Conservation (phyloP, 1,140 invertebrate genomes). For the Rhyacophila brunnea region DNA sequence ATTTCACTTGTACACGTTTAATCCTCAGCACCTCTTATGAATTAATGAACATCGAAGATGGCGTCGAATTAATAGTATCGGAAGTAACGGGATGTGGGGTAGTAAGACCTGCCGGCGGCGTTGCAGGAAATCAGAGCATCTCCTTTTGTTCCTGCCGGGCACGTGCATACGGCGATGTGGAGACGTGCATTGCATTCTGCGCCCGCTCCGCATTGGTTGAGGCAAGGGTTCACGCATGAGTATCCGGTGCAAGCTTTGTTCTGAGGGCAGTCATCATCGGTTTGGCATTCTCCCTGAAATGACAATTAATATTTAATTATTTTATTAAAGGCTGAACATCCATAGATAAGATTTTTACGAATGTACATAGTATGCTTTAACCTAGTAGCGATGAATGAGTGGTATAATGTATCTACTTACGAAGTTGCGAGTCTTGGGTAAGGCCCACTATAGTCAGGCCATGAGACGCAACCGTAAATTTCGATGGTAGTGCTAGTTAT, state of each 20-base stretch:
- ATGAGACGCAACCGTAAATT: too few relatives aligned
- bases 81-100: constrained; percentile 45
- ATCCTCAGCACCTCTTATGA: too few relatives aligned
- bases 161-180: constrained; percentile 83
- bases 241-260: constrained; percentile 73
- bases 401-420: too few relatives aligned
- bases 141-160: constrained; percentile 74
- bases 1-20: too few relatives aligned
- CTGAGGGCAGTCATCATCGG: constrained; percentile 70
- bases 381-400: too few relatives aligned
- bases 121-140: constrained; percentile 61
- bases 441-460: too few relatives aligned
- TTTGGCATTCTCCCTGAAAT: constrained; percentile 68
- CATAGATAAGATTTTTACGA: too few relatives aligned
- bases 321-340: too few relatives aligned
- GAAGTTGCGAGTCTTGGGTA: too few relatives aligned
- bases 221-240: constrained; percentile 72
- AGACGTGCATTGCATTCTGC: constrained; percentile 64
- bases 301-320: neutral
- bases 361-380: too few relatives aligned
- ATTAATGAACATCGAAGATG: too few relatives aligned
- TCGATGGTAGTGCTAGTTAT: too few relatives aligned
- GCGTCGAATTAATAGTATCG: constrained; percentile 1
- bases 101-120: constrained; percentile 41
- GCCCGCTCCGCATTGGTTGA: constrained; percentile 72